Percentiles rank a stretch among this genome's conserved stretches.
Conservation (phyloP, 2,113 vertebrate genomes). For the Cynocephalus volans region DNA sequence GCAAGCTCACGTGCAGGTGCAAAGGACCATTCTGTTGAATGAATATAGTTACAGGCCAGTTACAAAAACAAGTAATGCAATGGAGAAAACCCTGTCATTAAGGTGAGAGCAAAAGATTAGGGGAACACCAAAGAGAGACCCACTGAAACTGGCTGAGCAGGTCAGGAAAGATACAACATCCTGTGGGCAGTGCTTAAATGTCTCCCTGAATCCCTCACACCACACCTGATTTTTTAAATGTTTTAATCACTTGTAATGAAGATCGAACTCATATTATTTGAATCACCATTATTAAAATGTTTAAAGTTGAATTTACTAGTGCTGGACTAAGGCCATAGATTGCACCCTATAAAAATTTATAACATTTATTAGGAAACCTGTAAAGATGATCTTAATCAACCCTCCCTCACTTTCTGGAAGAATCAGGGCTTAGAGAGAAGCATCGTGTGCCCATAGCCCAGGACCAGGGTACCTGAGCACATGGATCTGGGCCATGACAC, state of each 20-base stretch:
- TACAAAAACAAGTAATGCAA: rapidly evolving
- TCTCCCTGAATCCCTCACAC: rapidly evolving
- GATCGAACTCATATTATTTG: not conserved
- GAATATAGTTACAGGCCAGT: not conserved
- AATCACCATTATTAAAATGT: not conserved
- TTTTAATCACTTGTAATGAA: not conserved
- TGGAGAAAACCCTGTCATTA: rapidly evolving
- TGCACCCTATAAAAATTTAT: not conserved
- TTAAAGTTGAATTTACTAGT: not conserved
- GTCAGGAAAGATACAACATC: rapidly evolving
- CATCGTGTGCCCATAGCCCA: not conserved
- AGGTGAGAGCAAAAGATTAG: rapidly evolving
- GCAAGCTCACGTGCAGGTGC: not conserved
- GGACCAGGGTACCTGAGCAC: not conserved
- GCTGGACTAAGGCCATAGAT: not conserved
- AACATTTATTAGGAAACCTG: not conserved
- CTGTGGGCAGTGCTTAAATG: rapidly evolving
- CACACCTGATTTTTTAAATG: not conserved
- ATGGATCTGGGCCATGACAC: rapidly evolving
- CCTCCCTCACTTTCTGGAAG: not conserved
- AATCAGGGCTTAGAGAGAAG: not conserved
- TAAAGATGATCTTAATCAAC: not conserved
- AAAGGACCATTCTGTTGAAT: rapidly evolving
- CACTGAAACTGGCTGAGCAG: rapidly evolving
- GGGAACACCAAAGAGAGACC: rapidly evolving